Evolutionary conservation across 2,113 vertebrate species (phyloP).

Genomic region (Etia nguti): DNA sequence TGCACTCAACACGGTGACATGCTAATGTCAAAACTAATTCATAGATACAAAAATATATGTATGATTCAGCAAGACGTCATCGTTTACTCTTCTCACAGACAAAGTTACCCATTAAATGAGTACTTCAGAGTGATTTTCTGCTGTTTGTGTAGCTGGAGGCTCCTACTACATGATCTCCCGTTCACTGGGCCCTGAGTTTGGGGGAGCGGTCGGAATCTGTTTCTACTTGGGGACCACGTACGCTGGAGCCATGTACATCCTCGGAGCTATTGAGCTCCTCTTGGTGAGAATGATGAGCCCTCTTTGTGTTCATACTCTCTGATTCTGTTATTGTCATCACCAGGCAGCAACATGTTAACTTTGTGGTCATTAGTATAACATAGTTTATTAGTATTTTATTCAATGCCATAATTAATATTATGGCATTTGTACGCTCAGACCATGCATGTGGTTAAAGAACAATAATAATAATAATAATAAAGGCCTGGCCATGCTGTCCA

Average conservation of each 20-base stretch:
- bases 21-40: background rate
- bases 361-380: background rate
- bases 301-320: background rate
- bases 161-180: conserved; percentile 99
- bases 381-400: background rate
- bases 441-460: background rate
- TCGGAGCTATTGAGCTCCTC: conserved; percentile 96
- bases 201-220: conserved; percentile 95
- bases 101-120: background rate
- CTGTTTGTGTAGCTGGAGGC: conserved; percentile 80
- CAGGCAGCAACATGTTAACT: background rate
- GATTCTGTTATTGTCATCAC: background rate
- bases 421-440: background rate
- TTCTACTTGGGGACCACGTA: conserved; percentile 98
- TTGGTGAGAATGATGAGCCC: conserved; percentile 78
- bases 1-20: background rate
- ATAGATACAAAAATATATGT: background rate
- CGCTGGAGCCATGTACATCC: conserved; percentile 98
- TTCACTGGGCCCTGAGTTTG: conserved; percentile 95
- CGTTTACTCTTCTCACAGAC: background rate
- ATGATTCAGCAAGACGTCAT: background rate
- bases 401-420: rapidly evolving
- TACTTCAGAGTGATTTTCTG: background rate
- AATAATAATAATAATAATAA: background rate
- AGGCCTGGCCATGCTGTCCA: background rate